phyloP scores from a whole-genome alignment of 1,140 invertebrate genomes.

The Habropoda laboriosa region DNA sequence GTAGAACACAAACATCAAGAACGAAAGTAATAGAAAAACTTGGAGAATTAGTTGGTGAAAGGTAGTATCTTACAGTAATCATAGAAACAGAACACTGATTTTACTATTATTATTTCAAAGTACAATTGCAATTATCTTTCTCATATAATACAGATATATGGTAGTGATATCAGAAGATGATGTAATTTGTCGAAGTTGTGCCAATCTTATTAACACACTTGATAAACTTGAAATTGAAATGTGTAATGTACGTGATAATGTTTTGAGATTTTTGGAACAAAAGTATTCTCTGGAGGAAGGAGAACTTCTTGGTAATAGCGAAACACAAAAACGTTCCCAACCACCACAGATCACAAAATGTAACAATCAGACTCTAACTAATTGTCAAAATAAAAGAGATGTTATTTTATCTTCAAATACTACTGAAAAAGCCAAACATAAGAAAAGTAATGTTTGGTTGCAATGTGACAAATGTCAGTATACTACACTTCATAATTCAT shows the following conservation, averaged over 20 bases:
- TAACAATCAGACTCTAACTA: not conserved
- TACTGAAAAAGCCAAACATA: constrained; percentile 41
- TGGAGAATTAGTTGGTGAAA: constrained; percentile 78
- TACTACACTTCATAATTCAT: constrained; percentile 74
- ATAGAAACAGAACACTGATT: not conserved
- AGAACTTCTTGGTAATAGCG: constrained; percentile 68
- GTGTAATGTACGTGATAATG: constrained; percentile 62
- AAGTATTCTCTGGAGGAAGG: constrained; percentile 77
- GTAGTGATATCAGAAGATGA: constrained; percentile 80
- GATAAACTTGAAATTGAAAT: constrained; percentile 77
- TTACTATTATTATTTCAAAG: not conserved
- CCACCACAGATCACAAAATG: constrained; percentile 65
- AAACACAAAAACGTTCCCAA: constrained; percentile 59
- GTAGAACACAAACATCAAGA: constrained; percentile 75
- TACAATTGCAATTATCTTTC: constrained; percentile 4
- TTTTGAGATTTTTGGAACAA: constrained; percentile 74
- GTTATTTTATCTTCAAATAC: constrained; percentile 34
- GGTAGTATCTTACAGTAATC: constrained; percentile 62
- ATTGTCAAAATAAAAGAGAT: constrained; percentile 59
- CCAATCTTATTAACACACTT: constrained; percentile 76
- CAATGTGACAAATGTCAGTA: constrained; percentile 79
- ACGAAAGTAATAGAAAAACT: constrained; percentile 77
- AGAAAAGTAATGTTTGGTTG: constrained; percentile 70
- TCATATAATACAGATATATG: constrained; percentile 73
- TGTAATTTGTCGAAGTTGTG: constrained; percentile 79